These are phyloP conservation scores for Macrotus californicus DNA, from an alignment of 2,113 vertebrate genomes.

Conservation along the genomic window DNA sequence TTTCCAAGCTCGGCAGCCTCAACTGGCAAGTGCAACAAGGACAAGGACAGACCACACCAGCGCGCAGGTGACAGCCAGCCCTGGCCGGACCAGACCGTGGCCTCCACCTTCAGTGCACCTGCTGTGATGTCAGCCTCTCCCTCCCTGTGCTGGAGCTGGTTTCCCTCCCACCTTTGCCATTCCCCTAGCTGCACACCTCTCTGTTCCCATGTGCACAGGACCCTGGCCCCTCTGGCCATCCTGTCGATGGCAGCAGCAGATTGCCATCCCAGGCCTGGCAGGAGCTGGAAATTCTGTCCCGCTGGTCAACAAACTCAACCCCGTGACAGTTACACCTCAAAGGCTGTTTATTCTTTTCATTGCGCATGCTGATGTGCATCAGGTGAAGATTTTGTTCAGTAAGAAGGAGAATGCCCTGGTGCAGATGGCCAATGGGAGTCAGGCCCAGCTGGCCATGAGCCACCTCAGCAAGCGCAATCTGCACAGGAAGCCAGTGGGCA, in stretches of 20 bases:
- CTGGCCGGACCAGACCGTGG: slow-evolving; percentile 88
- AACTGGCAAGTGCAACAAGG: slow-evolving; percentile 96
- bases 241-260: too few relatives aligned
- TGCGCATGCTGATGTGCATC: slow-evolving; percentile 85
- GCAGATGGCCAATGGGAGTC: slow-evolving; percentile 93
- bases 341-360: slow-evolving; percentile 99
- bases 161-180: slow-evolving; percentile 74
- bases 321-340: slow-evolving; percentile 91
- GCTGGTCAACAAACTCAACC: too few relatives aligned
- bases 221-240: too few relatives aligned
- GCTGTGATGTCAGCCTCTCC: slow-evolving; percentile 92
- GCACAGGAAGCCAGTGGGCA: slow-evolving; percentile 87
- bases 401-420: slow-evolving; percentile 94
- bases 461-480: slow-evolving; percentile 93
- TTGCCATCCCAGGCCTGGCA: too few relatives aligned
- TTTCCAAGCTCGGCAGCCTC: slow-evolving; percentile 94
- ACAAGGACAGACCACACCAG: slow-evolving; percentile 94
- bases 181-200: too few relatives aligned
- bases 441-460: slow-evolving; percentile 96
- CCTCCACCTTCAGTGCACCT: slow-evolving; percentile 92
- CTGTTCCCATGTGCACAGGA: too few relatives aligned
- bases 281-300: slow-evolving; percentile 58
- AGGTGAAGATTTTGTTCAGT: slow-evolving; percentile 96
- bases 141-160: slow-evolving; percentile 88
- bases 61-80: slow-evolving; percentile 91